Evolutionary conservation across 2,888 invertebrate genomes (phyloP), one percentile per base, ranked within the genome.

Genomic region (Aporophyla nigra): DNA sequence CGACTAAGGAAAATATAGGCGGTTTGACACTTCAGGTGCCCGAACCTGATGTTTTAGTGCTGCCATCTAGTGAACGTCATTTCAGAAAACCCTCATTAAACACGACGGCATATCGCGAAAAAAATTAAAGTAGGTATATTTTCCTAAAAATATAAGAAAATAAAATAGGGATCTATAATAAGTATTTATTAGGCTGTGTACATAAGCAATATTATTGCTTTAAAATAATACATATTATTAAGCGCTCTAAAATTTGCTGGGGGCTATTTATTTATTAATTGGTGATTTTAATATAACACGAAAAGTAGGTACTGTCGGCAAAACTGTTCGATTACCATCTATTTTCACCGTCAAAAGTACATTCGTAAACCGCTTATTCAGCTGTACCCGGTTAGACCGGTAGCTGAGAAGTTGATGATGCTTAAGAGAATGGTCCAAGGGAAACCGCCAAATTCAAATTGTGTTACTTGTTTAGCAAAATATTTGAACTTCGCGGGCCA

Each of bases 161-260:
- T 51, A 4, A 40, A n/a, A 49, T 16, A 16, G 6, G 14, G 1
- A 16, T 54, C 14, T n/a, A n/a, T n/a, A n/a, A 27, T 46, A 46
- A 1, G 19, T 56, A 56, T 40, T 49, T 27, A 14, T 58, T 51
- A 54, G 49, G 14, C 14, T 67, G 67, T 83, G 80, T 78, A 80
- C n/a, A 65, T 71, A 63, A 78, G 72, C 71, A 83, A 78, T 69
- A 61, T 46, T 53, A 68, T 63, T 78, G 56, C 80, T 65, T 72
- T 19, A 19, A 54, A 33, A 68, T 69, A 83, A 77, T 70, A n/a
- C n/a, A n/a, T n/a, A 70, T 24, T 53, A 67, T 43, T 46, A 53
- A 53, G 58, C 33, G 33, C 79, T 78, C 54, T 84, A 61, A 61
- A 66, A 68, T 59, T 79, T 33, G 68, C 12, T 61, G 49, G 19